phyloP scores from a whole-genome alignment of 2,888 invertebrate species.

The Salticus scenicus region DNA sequence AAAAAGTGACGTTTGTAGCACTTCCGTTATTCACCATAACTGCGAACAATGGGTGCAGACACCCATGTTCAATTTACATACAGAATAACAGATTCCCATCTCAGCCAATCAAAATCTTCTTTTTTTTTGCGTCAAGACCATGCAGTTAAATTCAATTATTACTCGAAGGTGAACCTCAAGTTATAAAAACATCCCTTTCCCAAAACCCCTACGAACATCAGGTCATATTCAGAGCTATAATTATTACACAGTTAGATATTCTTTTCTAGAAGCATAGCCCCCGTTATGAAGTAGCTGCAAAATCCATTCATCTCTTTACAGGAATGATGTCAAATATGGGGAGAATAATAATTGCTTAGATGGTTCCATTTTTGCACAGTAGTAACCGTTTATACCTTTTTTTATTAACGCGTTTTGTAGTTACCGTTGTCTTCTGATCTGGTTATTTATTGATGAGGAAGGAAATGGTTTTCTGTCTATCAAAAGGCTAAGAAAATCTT shows the following conservation, averaged over 20 bases:
- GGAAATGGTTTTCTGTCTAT: constrained; percentile 43
- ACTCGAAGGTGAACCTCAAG: constrained; percentile 45
- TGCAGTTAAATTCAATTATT: constrained; percentile 63
- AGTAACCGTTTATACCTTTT: neutral
- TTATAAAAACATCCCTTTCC: constrained; percentile 52
- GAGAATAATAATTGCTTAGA: constrained; percentile 42
- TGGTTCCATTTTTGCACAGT: constrained; percentile 36
- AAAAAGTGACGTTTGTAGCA: constrained; percentile 16
- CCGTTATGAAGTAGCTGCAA: constrained; percentile 36
- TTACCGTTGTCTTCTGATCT: constrained; percentile 14
- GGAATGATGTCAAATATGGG: constrained; percentile 34
- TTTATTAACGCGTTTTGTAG: neutral
- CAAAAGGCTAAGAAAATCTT: constrained; percentile 8
- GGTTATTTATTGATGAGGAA: constrained; percentile 47
- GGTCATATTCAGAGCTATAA: constrained; percentile 58
- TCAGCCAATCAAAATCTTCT: constrained; percentile 36
- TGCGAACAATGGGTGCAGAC: constrained; percentile 49
- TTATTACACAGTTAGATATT: constrained; percentile 57
- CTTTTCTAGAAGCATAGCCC: constrained; percentile 17
- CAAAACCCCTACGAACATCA: constrained; percentile 35
- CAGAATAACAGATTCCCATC: constrained; percentile 44
- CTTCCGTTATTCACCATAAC: constrained; percentile 52
- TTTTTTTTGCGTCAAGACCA: constrained; percentile 12
- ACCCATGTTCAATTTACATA: constrained; percentile 59
- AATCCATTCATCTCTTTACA: constrained; percentile 59